These are phyloP conservation scores for Parnassius smintheus DNA, from an alignment of 2,888 invertebrate genomes.

Conservation along the genomic window DNA sequence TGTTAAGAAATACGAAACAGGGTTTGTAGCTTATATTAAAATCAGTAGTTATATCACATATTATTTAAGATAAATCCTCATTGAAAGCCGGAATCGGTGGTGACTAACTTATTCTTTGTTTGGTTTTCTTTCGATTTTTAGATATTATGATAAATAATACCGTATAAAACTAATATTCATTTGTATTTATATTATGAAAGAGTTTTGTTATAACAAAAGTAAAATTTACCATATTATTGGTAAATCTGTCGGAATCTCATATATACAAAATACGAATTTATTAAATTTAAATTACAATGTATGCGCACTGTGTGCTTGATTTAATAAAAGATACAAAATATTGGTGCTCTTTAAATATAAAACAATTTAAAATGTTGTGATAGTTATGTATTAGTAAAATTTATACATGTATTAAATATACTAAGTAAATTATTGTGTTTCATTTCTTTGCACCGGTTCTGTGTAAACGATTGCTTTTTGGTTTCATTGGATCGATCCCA, in stretches of 20 bases:
- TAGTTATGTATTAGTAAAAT: slow-evolving; percentile 37
- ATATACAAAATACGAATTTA: slow-evolving; percentile 3
- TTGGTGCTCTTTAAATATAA: slow-evolving; percentile 39
- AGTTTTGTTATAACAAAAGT: background rate
- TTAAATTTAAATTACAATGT: background rate
- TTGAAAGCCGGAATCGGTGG: too few relatives aligned
- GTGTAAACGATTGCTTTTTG: too few relatives aligned
- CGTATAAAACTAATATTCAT: too few relatives aligned
- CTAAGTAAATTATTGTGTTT: slow-evolving; percentile 12
- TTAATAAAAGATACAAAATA: slow-evolving; percentile 25
- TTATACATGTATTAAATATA: slow-evolving; percentile 30
- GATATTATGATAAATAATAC: too few relatives aligned
- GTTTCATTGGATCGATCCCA: too few relatives aligned
- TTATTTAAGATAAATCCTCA: too few relatives aligned
- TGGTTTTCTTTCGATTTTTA: too few relatives aligned
- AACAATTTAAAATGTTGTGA: slow-evolving; percentile 36
- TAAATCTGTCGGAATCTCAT: slow-evolving; percentile 15
- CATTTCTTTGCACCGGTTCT: background rate
- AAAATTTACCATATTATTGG: background rate
- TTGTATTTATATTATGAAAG: too few relatives aligned
- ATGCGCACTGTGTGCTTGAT: background rate
- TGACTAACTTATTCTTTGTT: too few relatives aligned
- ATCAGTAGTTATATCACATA: too few relatives aligned
- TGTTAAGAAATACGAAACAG: too few relatives aligned
- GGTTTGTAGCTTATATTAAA: too few relatives aligned